phyloP scores from a whole-genome alignment of 2,113 vertebrate species.

The Chlorocebus sabaeus region DNA sequence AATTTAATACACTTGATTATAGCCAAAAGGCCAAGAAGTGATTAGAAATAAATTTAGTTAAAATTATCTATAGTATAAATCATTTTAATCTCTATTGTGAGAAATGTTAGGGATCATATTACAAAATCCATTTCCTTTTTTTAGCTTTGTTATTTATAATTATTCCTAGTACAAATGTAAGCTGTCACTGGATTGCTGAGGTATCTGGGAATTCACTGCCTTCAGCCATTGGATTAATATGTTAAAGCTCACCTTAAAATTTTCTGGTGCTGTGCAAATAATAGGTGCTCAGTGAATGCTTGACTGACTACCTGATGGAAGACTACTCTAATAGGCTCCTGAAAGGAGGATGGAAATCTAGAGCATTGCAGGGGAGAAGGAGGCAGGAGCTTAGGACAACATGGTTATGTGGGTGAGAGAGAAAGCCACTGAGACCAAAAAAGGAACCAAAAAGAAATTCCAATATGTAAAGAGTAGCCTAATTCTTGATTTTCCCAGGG shows the following conservation, averaged over 20 bases:
- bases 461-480: not conserved
- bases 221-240: not conserved
- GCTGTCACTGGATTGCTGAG: not conserved
- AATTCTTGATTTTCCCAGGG: not conserved
- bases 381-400: not conserved
- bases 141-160: not conserved
- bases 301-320: not conserved
- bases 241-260: not conserved
- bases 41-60: not conserved
- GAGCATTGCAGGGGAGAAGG: not conserved
- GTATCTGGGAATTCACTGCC: not conserved
- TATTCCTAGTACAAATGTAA: not conserved
- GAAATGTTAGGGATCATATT: not conserved
- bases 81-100: not conserved
- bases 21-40: not conserved
- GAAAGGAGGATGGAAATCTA: accelerated
- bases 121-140: not conserved
- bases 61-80: not conserved
- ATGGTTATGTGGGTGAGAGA: not conserved
- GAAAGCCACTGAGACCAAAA: not conserved
- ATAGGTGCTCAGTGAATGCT: not conserved
- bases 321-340: not conserved
- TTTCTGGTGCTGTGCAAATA: not conserved
- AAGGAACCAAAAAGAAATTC: not conserved
- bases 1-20: not conserved